Evolutionary conservation across 2,797 vertebrate species (phyloP), one percentile per base, ranked within the genome.

Genomic region (Scolopax rusticola): DNA sequence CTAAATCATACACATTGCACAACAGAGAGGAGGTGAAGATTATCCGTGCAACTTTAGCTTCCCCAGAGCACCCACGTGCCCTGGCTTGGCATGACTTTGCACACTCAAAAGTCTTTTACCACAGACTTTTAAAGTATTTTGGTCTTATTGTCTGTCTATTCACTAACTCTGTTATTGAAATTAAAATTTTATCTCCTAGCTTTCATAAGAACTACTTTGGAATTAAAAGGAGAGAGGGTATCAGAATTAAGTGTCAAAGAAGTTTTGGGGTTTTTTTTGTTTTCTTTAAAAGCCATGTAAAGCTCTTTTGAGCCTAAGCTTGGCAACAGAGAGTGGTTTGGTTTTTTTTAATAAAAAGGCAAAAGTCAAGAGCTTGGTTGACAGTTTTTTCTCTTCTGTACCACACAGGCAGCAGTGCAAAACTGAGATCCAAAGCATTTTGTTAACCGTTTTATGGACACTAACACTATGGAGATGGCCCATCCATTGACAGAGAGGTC

Each of bases 381-480:
- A 8, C 33, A 19, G 13, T 13, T 59, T 79, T 36, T 59, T 32
- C 11, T 71, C 12, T 59, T 75, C 41, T 33, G 16, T 51, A 30
- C 12, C 48, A 77, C n/a, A 61, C 38, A 41, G 40, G 21, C 28
- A 63, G 53, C 5, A 18, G 41, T 16, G 25, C 19, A 70, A 81
- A 57, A 11, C 19, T 0, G 1, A 33, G 48, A 47, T 41, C 53
- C 11, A 25, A 60, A 77, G 41, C 5, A 18, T 23, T 48, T n/a
- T 8, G 19, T 23, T 36, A 23, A 16, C 9, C 28, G 21, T 28
- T 0, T 3, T 18, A 12, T 12, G 36, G 21, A 18, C 45, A 38
- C 2, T 11, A 30, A 45, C 24, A 23, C 3, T 43, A 50, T 1
- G 3, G 36, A 59, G 28, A 65, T 1, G 11, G 7, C 9, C 12